Evolutionary conservation across 2,113 vertebrate genomes (phyloP).

Genomic region (Anarrhichthys ocellatus): DNA sequence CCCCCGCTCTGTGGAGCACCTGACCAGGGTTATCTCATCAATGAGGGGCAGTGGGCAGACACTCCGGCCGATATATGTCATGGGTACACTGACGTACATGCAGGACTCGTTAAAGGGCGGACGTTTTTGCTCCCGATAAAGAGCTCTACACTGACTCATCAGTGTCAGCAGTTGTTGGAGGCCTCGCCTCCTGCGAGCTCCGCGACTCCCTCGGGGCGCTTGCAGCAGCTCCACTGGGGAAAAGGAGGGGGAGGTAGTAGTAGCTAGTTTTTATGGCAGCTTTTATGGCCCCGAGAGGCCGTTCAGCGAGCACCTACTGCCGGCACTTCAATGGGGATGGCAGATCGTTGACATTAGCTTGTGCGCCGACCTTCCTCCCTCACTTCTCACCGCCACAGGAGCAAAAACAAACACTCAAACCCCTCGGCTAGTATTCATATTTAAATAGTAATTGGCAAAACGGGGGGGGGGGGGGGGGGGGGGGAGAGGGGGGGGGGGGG

Average conservation of each 20-base stretch:
- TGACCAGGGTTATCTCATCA: conserved; percentile 59
- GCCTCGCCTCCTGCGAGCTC: conserved; percentile 19
- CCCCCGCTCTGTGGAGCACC: conserved; percentile 35
- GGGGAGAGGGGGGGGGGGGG: conserved; percentile 40
- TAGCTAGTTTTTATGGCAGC: conserved; percentile 57
- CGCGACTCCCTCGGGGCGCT: conserved; percentile 30
- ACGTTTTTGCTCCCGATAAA: neutral
- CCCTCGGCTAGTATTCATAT: conserved; percentile 69
- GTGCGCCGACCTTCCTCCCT: conserved; percentile 44
- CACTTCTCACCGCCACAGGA: conserved; percentile 42
- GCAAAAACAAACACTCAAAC: conserved; percentile 75
- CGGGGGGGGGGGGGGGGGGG: conserved; percentile 41
- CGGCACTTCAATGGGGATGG: conserved; percentile 53
- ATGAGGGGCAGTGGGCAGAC: conserved; percentile 43
- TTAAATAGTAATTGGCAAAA: conserved; percentile 73
- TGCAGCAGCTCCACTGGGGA: conserved; percentile 6
- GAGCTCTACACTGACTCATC: neutral
- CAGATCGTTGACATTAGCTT: conserved; percentile 54
- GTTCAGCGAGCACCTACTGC: conserved; percentile 67
- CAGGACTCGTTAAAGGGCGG: neutral
- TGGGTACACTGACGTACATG: neutral
- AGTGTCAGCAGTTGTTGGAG: conserved; percentile 8
- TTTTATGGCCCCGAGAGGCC: conserved; percentile 64
- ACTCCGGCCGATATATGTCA: conserved; percentile 44
- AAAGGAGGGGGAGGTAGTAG: neutral